These are phyloP conservation scores for Pseudochirops corinnae DNA, from an alignment of 2,797 vertebrate species.

Conservation along the genomic window DNA sequence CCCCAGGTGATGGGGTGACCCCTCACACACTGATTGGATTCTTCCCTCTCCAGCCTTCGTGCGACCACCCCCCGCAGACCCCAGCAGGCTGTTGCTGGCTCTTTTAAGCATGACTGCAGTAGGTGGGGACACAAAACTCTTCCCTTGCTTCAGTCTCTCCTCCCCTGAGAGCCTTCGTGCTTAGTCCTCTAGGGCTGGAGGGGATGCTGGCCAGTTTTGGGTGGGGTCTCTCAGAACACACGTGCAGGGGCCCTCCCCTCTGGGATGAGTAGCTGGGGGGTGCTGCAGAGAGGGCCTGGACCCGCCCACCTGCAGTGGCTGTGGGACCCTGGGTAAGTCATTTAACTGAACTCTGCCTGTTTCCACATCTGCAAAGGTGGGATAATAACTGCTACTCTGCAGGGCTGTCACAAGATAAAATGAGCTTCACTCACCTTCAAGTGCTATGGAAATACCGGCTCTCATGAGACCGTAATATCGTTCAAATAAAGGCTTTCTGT, in stretches of 20 bases:
- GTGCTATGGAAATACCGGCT: too few relatives aligned
- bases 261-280: too few relatives aligned
- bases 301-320: too few relatives aligned
- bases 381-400: neutral
- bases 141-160: neutral
- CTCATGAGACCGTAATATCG: neutral
- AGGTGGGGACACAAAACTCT: neutral
- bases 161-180: neutral
- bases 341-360: too few relatives aligned
- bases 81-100: too few relatives aligned
- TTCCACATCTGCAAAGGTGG: neutral
- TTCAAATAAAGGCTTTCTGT: too few relatives aligned
- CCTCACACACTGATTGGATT: neutral
- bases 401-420: too few relatives aligned
- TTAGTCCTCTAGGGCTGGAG: neutral
- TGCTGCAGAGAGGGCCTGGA: neutral
- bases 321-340: too few relatives aligned
- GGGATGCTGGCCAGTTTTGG: rapidly evolving
- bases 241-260: too few relatives aligned
- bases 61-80: too few relatives aligned
- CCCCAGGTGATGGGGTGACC: neutral
- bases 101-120: too few relatives aligned
- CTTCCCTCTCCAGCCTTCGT: neutral
- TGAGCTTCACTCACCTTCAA: too few relatives aligned
- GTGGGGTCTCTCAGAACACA: neutral